Base-by-base conservation (phyloP, 2,888 invertebrate genomes). In the Microplitis manilae region DNA sequence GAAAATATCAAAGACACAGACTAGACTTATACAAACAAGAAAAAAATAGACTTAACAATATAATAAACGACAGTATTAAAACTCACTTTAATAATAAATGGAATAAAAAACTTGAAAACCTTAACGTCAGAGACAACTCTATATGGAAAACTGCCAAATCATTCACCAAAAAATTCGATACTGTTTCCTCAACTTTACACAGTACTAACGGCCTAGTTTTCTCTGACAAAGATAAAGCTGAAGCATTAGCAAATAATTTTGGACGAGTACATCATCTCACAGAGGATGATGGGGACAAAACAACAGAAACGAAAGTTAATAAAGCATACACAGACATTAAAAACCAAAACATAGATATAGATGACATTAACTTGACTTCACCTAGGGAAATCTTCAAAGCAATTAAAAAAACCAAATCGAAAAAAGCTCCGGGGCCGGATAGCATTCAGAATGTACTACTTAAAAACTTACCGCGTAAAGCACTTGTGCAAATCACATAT, bases 201-300 rank as follows among this genome's bases (percentile, higher is more conserved):
- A 78, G 79, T 2, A 59, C 74, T 1, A 41, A 64, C 8, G 79
- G 76, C 0, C 68, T 79, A 8, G 78, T 38, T 0, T 38, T 76
- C 8, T 73, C n/a, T 1, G 75, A 80, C n/a, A 62, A 77, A 64
- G 30, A 77, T 13, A 81, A 79, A 70, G 80, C 80, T 0, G 60
- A 82, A 0, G 71, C 64, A 1, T 68, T 82, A 17, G 77, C 81
- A 0, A 73, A 77, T 8, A 78, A 74, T 6, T 80, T 81, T 20
- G 79, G 80, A 68, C 74, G 30, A n/a, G 78, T 80, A 0, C 79
- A 81, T 20, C 73, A 72, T 59, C 75, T 80, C 5, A 81, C 81
- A 6, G 71, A 75, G 20, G 67, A 79, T 38, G 30, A 76, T n/a
- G 76, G 81, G 1, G 68, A 79, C 40, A 6, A 70, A 6, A 9